Conservation (phyloP, 2,113 vertebrate species). For the Podocnemis expansa region DNA sequence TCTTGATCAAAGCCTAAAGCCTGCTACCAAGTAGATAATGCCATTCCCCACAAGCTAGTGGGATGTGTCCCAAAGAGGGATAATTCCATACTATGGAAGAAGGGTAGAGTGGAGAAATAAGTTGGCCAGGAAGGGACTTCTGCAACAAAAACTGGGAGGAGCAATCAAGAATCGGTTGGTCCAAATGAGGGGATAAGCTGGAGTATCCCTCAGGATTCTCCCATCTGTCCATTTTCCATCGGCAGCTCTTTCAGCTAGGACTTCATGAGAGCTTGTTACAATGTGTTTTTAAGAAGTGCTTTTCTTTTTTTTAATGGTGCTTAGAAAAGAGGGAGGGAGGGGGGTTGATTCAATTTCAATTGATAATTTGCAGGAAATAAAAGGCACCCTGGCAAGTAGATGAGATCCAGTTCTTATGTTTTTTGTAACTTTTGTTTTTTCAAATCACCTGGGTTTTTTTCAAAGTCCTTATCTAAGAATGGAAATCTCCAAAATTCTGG, state of each 20-base stretch:
- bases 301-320: not conserved
- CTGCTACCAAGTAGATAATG: not conserved
- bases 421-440: not conserved
- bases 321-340: not conserved
- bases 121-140: not conserved
- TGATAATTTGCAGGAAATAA: not conserved
- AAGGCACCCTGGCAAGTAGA: not conserved
- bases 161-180: not conserved
- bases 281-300: not conserved
- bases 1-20: not conserved
- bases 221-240: not conserved
- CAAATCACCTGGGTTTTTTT: not conserved
- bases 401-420: not conserved
- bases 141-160: not conserved
- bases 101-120: not conserved
- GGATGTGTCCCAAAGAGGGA: not conserved
- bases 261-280: fast-evolving
- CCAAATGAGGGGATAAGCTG: not conserved
- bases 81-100: not conserved
- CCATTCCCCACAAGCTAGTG: not conserved
- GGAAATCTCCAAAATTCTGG: not conserved
- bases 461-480: not conserved
- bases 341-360: not conserved
- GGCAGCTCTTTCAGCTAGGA: not conserved
- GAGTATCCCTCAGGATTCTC: fast-evolving